These are phyloP conservation scores for Coreius guichenoti DNA, from an alignment of 2,797 vertebrate species.

Conservation along the genomic window DNA sequence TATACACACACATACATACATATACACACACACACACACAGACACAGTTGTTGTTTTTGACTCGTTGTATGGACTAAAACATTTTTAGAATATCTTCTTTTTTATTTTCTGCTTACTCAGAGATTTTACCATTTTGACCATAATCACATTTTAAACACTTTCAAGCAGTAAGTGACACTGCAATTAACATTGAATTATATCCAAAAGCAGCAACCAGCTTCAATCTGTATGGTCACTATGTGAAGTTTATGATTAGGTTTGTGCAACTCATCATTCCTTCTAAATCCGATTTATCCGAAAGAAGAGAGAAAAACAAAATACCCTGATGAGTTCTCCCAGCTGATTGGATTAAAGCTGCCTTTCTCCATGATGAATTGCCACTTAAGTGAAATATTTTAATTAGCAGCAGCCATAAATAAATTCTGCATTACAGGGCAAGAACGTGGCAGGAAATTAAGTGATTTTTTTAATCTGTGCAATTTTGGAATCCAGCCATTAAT, in stretches of 20 bases:
- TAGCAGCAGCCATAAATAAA: conserved; percentile 56
- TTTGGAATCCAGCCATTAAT: conserved; percentile 48
- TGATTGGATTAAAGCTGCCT: conserved; percentile 45
- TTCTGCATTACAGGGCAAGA: conserved; percentile 42
- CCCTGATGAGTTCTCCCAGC: conserved; percentile 34
- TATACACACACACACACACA: too few species aligned
- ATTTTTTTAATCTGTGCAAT: conserved; percentile 46
- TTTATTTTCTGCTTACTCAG: neutral
- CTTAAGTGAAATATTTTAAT: conserved; percentile 61
- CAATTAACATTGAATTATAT: neutral
- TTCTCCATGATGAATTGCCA: conserved; percentile 50
- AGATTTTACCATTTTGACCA: neutral
- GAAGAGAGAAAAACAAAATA: conserved; percentile 4
- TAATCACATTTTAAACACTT: conserved; percentile 11
- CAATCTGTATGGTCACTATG: neutral
- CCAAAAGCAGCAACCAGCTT: neutral
- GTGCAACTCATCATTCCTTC: neutral
- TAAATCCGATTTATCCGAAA: conserved; percentile 5
- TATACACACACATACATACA: too few species aligned
- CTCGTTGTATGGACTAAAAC: too few species aligned
- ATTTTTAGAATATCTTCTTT: neutral
- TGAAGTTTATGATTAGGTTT: conserved; percentile 23
- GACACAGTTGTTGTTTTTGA: too few species aligned
- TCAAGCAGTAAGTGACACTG: neutral
- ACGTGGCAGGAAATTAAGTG: conserved; percentile 51